Evolutionary conservation across 2,888 invertebrate genomes (phyloP), one percentile per base, ranked within the genome.

Genomic region (Tuberolachnus salignus): DNA sequence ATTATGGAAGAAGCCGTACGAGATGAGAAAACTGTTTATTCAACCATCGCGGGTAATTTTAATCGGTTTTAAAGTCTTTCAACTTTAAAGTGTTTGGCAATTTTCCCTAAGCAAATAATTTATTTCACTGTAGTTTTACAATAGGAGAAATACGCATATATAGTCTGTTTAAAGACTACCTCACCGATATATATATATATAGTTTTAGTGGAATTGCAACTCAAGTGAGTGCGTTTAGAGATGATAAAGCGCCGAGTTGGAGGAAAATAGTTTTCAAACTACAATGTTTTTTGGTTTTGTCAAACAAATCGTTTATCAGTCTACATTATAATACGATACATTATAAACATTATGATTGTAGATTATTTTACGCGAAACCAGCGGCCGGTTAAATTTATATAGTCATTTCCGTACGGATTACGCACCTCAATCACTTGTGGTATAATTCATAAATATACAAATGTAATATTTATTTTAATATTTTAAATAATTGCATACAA

Each of bases 181-280:
- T 34, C 34, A 34, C 3, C 6, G 34, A 34, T 34, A n/a, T n/a
- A n/a, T n/a, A n/a, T n/a, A n/a, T n/a, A n/a, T n/a, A 34, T 34
- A 34, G 63, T n/a, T 61, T 19, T 44, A 42, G n/a, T 19, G n/a
- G 42, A n/a, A 63, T 63, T 11, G 19, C 63, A 19, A n/a, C 19
- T 63, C 42, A 4, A 63, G 19, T 44, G 63, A n/a, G 2, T 4
- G 34, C 6, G 34, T 42, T 19, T 42, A 44, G 19, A 42, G 42
- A 63, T 63, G 19, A 63, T 63, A 63, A 34, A 42, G 42, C 19
- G 19, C 3, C 42, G 42, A 63, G 63, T 63, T 63, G 42, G n/a
- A n/a, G n/a, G 42, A 44, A 42, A 63, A 63, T 26, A 42, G 63
- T 63, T 63, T 44, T 63, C 63, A 63, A 63, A 63, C 63, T 63